A percentile compares a stretch with the other conserved stretches of the same genome.
Evolutionary conservation across 2,888 invertebrate genomes (phyloP).

Genomic region (Drosophila eohydei): DNA sequence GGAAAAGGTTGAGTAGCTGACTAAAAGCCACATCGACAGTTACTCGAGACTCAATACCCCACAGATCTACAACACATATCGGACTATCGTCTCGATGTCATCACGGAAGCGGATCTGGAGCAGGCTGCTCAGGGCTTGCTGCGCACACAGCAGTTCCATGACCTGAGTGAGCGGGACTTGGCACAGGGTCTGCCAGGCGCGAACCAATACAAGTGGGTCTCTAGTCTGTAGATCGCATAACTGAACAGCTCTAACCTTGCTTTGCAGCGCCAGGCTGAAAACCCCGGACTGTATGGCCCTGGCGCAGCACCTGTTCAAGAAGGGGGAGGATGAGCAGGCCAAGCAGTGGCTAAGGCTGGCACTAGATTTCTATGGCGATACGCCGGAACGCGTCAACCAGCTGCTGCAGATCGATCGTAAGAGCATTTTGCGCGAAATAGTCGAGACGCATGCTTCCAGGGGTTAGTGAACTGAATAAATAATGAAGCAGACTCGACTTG

Average conservation of each 20-base stretch:
- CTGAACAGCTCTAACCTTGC: not conserved
- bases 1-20: conserved; percentile 48
- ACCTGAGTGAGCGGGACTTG: conserved; percentile 91
- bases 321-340: conserved; percentile 10
- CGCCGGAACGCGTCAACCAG: conserved; percentile 21
- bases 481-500: not conserved
- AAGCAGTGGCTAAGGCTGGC: conserved; percentile 45
- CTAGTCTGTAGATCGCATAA: too few relatives aligned
- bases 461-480: conserved; percentile 7
- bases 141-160: conserved; percentile 95
- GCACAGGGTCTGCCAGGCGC: conserved; percentile 92
- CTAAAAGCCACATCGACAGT: not conserved
- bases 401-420: conserved; percentile 24
- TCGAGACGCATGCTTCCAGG: not conserved
- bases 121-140: conserved; percentile 96
- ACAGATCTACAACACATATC: conserved; percentile 50
- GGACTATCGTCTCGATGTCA: conserved; percentile 85
- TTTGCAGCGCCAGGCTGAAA: conserved; percentile 39
- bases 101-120: conserved; percentile 92
- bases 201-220: conserved; percentile 88
- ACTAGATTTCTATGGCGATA: conserved; percentile 25
- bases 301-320: conserved; percentile 24
- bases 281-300: conserved; percentile 48
- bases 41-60: not conserved
- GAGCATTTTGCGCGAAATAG: conserved; percentile 26